Conservation (phyloP, 1,140 invertebrate species). For the Oncopeltus fasciatus region DNA sequence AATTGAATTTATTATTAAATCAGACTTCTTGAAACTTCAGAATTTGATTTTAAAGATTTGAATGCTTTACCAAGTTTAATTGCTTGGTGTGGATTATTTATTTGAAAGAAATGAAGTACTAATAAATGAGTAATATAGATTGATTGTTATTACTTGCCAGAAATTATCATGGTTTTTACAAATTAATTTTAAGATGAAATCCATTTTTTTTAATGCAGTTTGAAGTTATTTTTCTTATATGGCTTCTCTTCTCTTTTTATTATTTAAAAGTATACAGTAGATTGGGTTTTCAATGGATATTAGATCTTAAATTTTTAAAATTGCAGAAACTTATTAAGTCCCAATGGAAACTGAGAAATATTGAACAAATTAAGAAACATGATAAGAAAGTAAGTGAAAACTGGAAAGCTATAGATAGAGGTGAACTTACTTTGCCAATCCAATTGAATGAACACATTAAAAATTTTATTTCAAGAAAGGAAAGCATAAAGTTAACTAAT, state of each 20-base stretch:
- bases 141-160: neutral
- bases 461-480: constrained; percentile 11
- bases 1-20: too few relatives aligned
- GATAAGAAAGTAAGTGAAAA: constrained; percentile 16
- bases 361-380: constrained; percentile 12
- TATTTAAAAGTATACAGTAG: neutral
- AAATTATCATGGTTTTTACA: neutral
- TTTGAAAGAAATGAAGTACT: too few relatives aligned
- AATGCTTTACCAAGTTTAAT: too few relatives aligned
- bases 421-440: constrained; percentile 14
- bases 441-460: constrained; percentile 14
- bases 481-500: neutral
- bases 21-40: too few relatives aligned
- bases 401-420: constrained; percentile 16
- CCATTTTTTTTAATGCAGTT: neutral
- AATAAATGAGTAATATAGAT: neutral
- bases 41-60: too few relatives aligned
- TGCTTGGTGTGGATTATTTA: too few relatives aligned
- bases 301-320: neutral
- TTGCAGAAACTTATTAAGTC: constrained; percentile 21
- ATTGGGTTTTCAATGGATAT: too few relatives aligned
- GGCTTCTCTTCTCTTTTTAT: neutral
- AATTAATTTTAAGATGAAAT: neutral
- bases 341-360: constrained; percentile 16
- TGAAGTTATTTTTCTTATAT: neutral